Evolutionary conservation across 2,888 invertebrate species (phyloP).

Genomic region (Linnaemya vulpina): DNA sequence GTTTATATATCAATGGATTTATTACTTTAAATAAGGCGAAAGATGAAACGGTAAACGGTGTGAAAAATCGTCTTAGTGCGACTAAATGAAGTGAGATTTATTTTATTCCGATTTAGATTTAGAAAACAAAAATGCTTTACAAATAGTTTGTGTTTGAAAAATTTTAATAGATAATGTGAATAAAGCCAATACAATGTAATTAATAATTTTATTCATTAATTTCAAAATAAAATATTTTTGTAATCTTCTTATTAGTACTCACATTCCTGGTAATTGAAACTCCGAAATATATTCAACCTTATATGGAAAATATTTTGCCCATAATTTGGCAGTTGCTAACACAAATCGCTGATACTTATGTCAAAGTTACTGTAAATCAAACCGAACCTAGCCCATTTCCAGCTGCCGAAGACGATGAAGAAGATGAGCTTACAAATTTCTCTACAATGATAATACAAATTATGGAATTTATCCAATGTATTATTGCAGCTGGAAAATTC

Average conservation of each 20-base stretch:
- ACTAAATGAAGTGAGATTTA: too few relatives aligned
- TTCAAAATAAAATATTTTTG: background rate
- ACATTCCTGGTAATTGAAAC: constrained; percentile 86
- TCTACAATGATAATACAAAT: constrained; percentile 87
- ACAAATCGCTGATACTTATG: constrained; percentile 87
- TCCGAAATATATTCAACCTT: constrained; percentile 86
- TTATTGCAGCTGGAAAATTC: constrained; percentile 85
- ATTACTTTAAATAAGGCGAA: too few relatives aligned
- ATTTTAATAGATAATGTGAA: too few relatives aligned
- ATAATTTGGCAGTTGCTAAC: constrained; percentile 88
- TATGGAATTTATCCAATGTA: constrained; percentile 87
- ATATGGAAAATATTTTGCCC: constrained; percentile 86
- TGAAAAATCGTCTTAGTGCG: too few relatives aligned
- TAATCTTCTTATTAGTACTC: constrained; percentile 81
- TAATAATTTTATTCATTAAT: background rate
- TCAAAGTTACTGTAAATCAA: constrained; percentile 86
- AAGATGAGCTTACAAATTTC: constrained; percentile 86
- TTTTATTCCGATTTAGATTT: too few relatives aligned
- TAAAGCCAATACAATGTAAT: too few relatives aligned
- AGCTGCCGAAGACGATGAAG: constrained; percentile 85
- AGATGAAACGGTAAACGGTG: too few relatives aligned
- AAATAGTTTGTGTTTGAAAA: too few relatives aligned
- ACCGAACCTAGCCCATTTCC: constrained; percentile 83
- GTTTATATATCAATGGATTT: too few relatives aligned
- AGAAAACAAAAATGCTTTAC: too few relatives aligned